Conservation (phyloP, 2,113 vertebrate genomes). For the Ceyx melanurus region DNA sequence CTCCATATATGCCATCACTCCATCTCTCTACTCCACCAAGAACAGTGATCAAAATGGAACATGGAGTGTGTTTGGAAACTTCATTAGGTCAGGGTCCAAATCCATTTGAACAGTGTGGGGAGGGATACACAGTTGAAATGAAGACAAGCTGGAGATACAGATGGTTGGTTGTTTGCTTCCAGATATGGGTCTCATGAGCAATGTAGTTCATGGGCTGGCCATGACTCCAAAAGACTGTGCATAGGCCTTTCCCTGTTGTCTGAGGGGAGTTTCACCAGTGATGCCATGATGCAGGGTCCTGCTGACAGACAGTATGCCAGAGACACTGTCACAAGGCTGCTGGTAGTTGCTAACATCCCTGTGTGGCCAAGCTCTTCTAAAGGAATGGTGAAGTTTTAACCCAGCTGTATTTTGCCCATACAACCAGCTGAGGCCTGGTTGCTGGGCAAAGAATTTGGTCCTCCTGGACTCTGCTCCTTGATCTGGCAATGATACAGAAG, state of each 20-base stretch:
- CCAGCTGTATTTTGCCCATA: not conserved
- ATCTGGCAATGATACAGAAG: not conserved
- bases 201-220: not conserved
- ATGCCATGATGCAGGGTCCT: not conserved
- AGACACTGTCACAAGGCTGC: not conserved
- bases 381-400: not conserved
- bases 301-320: not conserved
- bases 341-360: not conserved
- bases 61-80: accelerated
- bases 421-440: not conserved
- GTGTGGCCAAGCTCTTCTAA: not conserved
- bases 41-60: not conserved
- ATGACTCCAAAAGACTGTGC: not conserved
- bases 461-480: not conserved
- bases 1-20: not conserved
- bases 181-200: not conserved
- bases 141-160: not conserved
- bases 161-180: not conserved
- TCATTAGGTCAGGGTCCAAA: not conserved
- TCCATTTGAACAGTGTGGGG: not conserved
- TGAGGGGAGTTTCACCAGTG: not conserved
- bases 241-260: not conserved
- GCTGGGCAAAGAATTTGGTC: not conserved
- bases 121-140: not conserved
- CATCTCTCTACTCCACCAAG: not conserved